Conservation (phyloP, 2,113 vertebrate species). For the Chauna torquata region DNA sequence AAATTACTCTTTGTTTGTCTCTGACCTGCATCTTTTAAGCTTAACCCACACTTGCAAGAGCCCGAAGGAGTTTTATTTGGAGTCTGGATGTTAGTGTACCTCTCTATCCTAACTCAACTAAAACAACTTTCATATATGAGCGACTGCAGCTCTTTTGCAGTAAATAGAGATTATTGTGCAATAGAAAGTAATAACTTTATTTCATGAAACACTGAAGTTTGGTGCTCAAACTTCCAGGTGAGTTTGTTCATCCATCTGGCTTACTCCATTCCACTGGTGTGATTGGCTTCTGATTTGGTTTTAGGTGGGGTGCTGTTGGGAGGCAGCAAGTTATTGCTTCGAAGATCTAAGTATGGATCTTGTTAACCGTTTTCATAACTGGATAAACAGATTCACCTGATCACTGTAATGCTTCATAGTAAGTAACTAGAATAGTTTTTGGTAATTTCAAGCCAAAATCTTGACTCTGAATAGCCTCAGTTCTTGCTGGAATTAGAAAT, state of each 20-base stretch:
- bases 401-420: accelerated
- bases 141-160: background rate
- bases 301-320: background rate
- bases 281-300: background rate
- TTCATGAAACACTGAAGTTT: background rate
- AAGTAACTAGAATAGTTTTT: background rate
- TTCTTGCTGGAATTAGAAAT: background rate
- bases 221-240: background rate
- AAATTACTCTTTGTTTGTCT: background rate
- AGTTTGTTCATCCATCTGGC: background rate
- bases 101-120: background rate
- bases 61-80: background rate
- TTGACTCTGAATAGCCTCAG: background rate
- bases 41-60: slow-evolving; percentile 26
- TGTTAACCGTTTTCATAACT: background rate
- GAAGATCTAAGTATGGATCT: background rate
- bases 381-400: background rate
- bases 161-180: background rate
- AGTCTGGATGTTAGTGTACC: background rate
- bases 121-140: background rate
- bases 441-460: background rate
- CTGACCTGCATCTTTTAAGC: slow-evolving; percentile 42
- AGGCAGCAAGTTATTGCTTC: accelerated
- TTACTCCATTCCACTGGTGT: background rate
- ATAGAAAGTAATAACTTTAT: background rate